These are phyloP conservation scores for Himalopsyche anomala DNA, from an alignment of 2,888 invertebrate genomes.

Conservation along the genomic window DNA sequence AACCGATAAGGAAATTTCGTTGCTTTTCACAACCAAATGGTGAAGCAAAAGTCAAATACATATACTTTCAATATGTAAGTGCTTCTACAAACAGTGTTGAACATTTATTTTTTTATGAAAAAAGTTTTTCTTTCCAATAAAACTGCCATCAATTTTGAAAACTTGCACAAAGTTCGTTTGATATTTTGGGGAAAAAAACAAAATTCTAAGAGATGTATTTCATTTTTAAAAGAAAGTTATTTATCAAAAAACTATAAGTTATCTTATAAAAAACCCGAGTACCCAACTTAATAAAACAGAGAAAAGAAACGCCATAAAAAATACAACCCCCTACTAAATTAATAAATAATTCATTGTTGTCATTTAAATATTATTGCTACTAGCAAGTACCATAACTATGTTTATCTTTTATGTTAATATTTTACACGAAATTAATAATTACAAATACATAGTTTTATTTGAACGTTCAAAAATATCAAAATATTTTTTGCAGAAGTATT, in stretches of 20 bases:
- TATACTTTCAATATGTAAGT: conserved; percentile 31
- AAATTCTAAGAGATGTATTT: neutral
- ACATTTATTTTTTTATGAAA: conserved; percentile 40
- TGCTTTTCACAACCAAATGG: neutral
- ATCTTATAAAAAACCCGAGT: no score
- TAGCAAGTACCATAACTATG: no score
- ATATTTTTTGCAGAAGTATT: no score
- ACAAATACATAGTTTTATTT: no score
- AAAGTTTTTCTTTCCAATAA: conserved; percentile 19
- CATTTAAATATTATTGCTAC: no score
- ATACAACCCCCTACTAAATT: no score
- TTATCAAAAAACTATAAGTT: neutral
- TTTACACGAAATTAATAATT: no score
- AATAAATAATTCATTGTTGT: no score
- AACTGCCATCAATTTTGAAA: neutral
- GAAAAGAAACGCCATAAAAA: no score
- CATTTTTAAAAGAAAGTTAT: neutral
- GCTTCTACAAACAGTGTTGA: neutral
- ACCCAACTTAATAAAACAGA: no score
- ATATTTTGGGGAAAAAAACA: neutral
- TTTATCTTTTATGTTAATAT: no score
- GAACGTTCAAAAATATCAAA: no score
- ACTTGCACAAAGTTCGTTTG: neutral
- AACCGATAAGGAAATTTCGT: neutral
- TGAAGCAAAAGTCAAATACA: conserved; percentile 5